phyloP scores from a whole-genome alignment of 2,888 invertebrate species.

The Drosophila meridiana region DNA sequence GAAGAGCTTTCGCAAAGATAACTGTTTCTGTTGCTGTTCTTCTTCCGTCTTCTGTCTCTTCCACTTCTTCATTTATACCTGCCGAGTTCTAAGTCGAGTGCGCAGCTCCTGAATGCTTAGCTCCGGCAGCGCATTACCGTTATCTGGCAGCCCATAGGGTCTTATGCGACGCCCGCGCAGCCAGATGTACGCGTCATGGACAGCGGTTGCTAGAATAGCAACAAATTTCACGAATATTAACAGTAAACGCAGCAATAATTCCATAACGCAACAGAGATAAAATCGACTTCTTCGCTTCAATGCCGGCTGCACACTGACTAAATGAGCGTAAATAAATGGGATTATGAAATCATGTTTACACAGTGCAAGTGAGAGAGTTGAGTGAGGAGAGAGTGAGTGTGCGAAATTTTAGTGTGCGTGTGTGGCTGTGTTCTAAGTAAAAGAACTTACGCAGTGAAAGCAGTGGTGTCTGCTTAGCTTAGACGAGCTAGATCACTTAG shows the following conservation, averaged over 20 bases:
- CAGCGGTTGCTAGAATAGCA: conserved; percentile 25
- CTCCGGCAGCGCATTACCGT: conserved; percentile 58
- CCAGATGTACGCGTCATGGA: conserved; percentile 13
- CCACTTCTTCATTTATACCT: conserved; percentile 63
- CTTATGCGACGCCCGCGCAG: background rate
- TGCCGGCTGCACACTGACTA: conserved; percentile 20
- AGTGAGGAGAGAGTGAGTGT: background rate
- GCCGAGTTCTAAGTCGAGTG: conserved; percentile 50
- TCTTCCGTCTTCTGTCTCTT: background rate
- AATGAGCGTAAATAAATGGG: background rate
- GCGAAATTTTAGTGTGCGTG: background rate
- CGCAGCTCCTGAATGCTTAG: conserved; percentile 66
- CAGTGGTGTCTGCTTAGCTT: background rate
- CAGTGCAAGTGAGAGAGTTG: background rate
- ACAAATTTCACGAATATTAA: conserved; percentile 57
- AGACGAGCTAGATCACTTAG: background rate
- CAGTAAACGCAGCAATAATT: conserved; percentile 67
- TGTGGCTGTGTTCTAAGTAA: background rate
- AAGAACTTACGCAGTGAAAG: background rate
- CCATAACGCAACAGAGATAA: conserved; percentile 53
- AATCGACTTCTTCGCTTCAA: background rate
- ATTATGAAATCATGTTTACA: conserved; percentile 6
- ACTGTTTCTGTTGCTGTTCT: background rate
- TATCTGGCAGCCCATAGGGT: conserved; percentile 54
- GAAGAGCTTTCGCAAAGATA: background rate